Evolutionary conservation across 2,797 vertebrate genomes (phyloP).

Genomic region (Pantherophis vulpinus): DNA sequence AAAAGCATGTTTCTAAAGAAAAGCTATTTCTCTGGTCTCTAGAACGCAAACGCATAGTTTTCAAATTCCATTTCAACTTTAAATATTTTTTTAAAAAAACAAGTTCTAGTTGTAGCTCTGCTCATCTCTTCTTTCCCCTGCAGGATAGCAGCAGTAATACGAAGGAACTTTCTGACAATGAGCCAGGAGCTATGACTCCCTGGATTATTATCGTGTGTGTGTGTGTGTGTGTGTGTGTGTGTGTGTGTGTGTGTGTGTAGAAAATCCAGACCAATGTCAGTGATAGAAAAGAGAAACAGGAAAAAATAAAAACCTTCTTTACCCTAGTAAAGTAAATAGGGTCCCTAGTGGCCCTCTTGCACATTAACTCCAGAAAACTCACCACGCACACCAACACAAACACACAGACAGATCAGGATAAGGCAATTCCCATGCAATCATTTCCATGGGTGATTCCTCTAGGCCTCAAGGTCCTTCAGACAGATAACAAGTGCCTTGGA

Average conservation of each 20-base stretch:
- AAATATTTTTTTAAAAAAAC: not conserved
- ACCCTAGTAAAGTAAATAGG: not conserved
- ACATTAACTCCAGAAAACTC: not conserved
- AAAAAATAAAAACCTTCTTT: not conserved
- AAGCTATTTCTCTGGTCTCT: not conserved
- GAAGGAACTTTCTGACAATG: not conserved
- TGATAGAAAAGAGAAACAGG: not conserved
- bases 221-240: too few relatives aligned
- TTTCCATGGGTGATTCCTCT: not conserved
- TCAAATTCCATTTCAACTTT: not conserved
- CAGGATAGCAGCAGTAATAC: not conserved
- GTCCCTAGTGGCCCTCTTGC: not conserved
- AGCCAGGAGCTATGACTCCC: not conserved
- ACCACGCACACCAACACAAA: not conserved
- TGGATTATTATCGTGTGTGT: not conserved
- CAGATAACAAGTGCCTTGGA: not conserved
- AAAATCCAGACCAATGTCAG: not conserved
- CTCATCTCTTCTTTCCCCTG: not conserved
- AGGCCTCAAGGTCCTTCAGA: not conserved
- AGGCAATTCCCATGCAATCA: not conserved
- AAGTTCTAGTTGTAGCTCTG: not conserved
- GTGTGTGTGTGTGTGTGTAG: too few relatives aligned
- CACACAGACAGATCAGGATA: not conserved
- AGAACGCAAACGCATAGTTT: not conserved
- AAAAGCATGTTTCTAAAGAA: not conserved